Conservation (phyloP, 2,113 vertebrate species). For the Istiophorus platypterus region DNA sequence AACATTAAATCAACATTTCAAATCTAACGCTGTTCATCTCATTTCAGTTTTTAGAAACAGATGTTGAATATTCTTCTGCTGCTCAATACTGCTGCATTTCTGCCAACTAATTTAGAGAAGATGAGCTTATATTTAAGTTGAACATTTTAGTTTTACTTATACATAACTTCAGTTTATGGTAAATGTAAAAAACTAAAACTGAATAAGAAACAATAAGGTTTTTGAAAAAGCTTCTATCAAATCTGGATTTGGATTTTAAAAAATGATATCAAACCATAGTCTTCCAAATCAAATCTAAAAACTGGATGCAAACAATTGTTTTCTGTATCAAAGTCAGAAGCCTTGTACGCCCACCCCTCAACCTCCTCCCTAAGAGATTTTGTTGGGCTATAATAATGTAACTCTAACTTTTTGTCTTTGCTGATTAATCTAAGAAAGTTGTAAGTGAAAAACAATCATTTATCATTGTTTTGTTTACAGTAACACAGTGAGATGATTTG, state of each 20-base stretch:
- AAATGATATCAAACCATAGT: neutral
- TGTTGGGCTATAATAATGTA: too few species aligned
- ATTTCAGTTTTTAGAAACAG: too few species aligned
- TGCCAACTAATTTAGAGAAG: neutral
- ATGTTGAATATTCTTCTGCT: too few species aligned
- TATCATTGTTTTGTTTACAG: neutral
- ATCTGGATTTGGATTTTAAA: neutral
- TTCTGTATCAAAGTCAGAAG: neutral
- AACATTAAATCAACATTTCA: too few species aligned
- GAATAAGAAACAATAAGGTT: neutral
- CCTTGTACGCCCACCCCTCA: neutral
- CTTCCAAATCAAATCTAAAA: neutral
- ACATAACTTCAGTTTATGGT: too few species aligned
- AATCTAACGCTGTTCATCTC: too few species aligned
- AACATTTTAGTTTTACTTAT: neutral
- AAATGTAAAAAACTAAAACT: neutral
- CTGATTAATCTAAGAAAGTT: too few species aligned
- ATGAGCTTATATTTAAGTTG: neutral
- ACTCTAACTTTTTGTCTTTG: too few species aligned
- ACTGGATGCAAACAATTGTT: neutral
- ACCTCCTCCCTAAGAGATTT: neutral
- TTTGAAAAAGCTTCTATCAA: neutral
- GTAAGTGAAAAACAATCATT: neutral
- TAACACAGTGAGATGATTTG: neutral
- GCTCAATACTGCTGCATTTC: neutral